These are phyloP conservation scores for Agrochola litura DNA, from an alignment of 2,888 invertebrate species.

Conservation along the genomic window DNA sequence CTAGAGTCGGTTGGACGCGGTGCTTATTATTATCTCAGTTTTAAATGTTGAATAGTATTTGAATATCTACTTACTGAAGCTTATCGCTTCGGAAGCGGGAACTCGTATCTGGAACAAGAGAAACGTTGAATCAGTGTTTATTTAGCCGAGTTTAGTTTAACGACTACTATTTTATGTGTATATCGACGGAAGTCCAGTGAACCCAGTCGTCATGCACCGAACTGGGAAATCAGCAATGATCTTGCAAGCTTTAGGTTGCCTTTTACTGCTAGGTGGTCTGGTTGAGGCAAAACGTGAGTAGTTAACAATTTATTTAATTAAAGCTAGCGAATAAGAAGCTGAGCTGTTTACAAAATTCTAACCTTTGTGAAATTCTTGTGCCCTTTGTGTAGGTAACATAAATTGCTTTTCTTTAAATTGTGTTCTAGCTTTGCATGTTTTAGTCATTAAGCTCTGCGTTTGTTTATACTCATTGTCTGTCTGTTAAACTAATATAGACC, in stretches of 20 bases:
- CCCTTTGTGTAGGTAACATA: neutral
- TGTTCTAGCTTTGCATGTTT: conserved; percentile 30
- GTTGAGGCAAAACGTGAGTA: conserved; percentile 72
- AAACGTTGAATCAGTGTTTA: conserved; percentile 74
- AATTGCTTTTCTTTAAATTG: neutral
- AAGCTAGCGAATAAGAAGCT: conserved; percentile 54
- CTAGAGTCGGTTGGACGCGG: conserved; percentile 53
- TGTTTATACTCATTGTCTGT: conserved; percentile 2
- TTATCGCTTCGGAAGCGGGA: conserved; percentile 81
- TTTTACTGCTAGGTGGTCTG: conserved; percentile 59
- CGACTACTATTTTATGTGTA: conserved; percentile 72
- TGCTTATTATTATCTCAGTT: conserved; percentile 40
- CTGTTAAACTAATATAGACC: conserved; percentile 29
- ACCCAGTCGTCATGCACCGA: conserved; percentile 71
- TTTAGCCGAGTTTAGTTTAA: conserved; percentile 75
- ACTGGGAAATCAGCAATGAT: conserved; percentile 72
- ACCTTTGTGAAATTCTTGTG: conserved; percentile 3
- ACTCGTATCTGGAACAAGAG: conserved; percentile 77
- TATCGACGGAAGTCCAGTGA: conserved; percentile 75
- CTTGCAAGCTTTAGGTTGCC: conserved; percentile 68
- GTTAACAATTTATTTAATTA: conserved; percentile 47
- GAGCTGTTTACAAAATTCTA: conserved; percentile 18
- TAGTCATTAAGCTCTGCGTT: conserved; percentile 49
- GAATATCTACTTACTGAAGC: conserved; percentile 63
- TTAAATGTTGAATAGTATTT: conserved; percentile 55